Evolutionary conservation across 2,888 invertebrate species (phyloP).

Genomic region (Agapetus fuscipes): DNA sequence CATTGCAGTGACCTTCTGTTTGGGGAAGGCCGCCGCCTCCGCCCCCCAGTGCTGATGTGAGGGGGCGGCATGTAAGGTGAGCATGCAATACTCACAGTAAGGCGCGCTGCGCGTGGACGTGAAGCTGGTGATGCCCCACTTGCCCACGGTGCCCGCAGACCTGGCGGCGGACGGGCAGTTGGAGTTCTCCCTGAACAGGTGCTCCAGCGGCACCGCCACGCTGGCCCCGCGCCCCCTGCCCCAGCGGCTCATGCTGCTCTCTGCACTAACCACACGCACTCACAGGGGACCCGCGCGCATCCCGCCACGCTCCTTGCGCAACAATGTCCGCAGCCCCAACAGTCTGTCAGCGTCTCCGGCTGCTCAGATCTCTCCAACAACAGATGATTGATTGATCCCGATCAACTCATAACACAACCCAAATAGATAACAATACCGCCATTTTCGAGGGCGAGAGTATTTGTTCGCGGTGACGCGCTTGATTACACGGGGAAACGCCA

Average conservation of each 20-base stretch:
- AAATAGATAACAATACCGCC: conserved; percentile 48
- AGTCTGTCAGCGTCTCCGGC: too few relatives aligned
- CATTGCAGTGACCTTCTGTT: too few relatives aligned
- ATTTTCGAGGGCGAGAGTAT: conserved; percentile 33
- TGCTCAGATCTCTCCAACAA: not conserved
- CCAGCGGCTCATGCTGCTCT: conserved; percentile 18
- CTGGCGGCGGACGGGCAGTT: conserved; percentile 82
- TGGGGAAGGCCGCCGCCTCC: too few relatives aligned
- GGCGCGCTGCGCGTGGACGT: conserved; percentile 76
- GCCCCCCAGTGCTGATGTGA: too few relatives aligned
- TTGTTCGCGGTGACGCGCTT: conserved; percentile 12
- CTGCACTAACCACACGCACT: conserved; percentile 34
- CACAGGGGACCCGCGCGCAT: not conserved
- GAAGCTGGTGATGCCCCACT: conserved; percentile 92
- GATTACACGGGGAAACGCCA: conserved; percentile 6
- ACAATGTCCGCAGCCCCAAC: too few relatives aligned
- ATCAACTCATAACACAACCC: conserved; percentile 30
- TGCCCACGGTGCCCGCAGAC: conserved; percentile 83
- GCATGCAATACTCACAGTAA: conserved; percentile 47
- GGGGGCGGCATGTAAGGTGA: too few relatives aligned
- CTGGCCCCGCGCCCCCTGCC: conserved; percentile 38
- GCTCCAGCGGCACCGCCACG: conserved; percentile 52
- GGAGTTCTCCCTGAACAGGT: conserved; percentile 60
- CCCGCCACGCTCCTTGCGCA: not conserved
- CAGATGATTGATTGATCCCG: not conserved